A percentile compares a stretch with the other conserved stretches of the same genome.
Conservation (phyloP, 2,888 invertebrate species). For the Zaprionus obscuricornis region DNA sequence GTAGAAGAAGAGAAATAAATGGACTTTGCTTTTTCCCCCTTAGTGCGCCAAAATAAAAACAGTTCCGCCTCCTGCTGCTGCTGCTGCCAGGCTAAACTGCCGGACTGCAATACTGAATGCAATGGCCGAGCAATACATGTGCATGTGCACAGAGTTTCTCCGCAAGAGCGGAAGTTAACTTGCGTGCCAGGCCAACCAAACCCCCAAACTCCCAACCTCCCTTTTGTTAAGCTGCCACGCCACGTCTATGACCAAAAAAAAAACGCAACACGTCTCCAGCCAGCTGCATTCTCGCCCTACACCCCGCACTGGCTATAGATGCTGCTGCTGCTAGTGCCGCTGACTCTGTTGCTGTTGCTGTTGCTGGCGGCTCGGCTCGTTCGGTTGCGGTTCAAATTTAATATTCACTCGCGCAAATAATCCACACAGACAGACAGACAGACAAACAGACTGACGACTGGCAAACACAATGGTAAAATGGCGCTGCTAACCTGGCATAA, state of each 20-base stretch:
- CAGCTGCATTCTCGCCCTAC: background rate
- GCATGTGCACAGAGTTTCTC: constrained; percentile 32
- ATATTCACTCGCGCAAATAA: constrained; percentile 77
- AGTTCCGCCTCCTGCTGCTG: background rate
- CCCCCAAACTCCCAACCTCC: background rate
- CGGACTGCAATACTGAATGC: too few relatives aligned
- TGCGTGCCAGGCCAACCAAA: constrained; percentile 53
- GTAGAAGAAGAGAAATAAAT: background rate
- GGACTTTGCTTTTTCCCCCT: constrained; percentile 18
- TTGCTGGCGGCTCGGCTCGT: constrained; percentile 63
- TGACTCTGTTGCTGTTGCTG: constrained; percentile 28
- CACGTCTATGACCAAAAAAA: background rate
- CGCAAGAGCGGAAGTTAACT: constrained; percentile 77
- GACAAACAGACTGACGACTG: background rate
- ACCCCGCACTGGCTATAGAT: background rate
- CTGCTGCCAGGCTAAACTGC: background rate
- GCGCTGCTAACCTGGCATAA: constrained; percentile 68
- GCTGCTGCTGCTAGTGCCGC: constrained; percentile 5
- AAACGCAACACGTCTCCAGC: constrained; percentile 2
- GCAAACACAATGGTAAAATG: constrained; percentile 61
- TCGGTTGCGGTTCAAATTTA: constrained; percentile 77
- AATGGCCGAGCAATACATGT: background rate
- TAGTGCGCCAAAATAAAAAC: constrained; percentile 23
- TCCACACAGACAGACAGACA: constrained; percentile 52
- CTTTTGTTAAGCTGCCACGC: too few relatives aligned